Conservation (phyloP, 2,888 invertebrate genomes). For the Eudemis profundana region DNA sequence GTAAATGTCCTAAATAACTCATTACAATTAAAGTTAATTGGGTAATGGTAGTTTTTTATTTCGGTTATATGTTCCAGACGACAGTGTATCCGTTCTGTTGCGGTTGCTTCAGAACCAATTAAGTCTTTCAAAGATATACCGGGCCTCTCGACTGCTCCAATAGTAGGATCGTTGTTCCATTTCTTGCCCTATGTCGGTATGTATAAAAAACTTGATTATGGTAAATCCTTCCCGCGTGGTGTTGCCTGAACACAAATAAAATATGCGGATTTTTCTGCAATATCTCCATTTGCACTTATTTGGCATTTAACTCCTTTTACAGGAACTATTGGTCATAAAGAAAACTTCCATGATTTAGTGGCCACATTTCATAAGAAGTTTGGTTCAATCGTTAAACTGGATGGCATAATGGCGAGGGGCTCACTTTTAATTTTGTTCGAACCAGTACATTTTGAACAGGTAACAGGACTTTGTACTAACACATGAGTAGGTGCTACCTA, state of each 20-base stretch:
- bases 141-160: constrained; percentile 67
- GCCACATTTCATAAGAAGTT: constrained; percentile 60
- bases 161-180: constrained; percentile 70
- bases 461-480: constrained; percentile 47
- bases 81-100: constrained; percentile 46
- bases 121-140: constrained; percentile 70
- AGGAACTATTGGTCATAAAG: constrained; percentile 67
- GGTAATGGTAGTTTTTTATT: background rate
- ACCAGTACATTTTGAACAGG: constrained; percentile 68
- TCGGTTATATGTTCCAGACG: constrained; percentile 47
- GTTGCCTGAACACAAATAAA: background rate
- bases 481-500: too few species aligned
- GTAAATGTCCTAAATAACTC: background rate
- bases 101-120: constrained; percentile 48
- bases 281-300: too few species aligned
- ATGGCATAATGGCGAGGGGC: constrained; percentile 65
- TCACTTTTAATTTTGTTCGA: constrained; percentile 68
- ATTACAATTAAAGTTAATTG: background rate
- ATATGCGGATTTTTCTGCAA: background rate
- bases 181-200: constrained; percentile 70
- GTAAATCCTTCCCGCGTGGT: background rate
- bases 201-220: constrained; percentile 44
- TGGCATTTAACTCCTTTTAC: constrained; percentile 44
- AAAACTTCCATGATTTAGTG: constrained; percentile 60
- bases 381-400: constrained; percentile 70